Conservation (phyloP, 2,888 invertebrate species). For the Eristalis tenax region DNA sequence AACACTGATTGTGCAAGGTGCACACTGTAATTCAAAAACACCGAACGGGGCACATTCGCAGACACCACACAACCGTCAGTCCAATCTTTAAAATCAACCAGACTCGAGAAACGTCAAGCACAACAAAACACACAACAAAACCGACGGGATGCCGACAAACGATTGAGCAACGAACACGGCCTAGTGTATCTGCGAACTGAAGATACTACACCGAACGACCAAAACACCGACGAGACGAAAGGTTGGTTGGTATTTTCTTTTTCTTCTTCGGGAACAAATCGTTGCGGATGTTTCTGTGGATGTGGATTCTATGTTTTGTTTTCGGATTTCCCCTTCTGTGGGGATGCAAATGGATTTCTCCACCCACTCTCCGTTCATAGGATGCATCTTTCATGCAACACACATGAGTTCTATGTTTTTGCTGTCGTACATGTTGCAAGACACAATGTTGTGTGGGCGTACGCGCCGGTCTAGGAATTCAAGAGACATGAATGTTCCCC, state of each 20-base stretch:
- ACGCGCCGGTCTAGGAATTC: constrained; percentile 30
- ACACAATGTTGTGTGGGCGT: constrained; percentile 13
- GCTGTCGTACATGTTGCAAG: background rate
- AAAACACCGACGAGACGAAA: constrained; percentile 51
- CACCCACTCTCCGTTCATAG: background rate
- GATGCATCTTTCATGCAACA: background rate
- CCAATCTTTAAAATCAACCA: constrained; percentile 29
- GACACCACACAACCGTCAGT: constrained; percentile 14
- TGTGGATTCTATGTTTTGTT: constrained; percentile 64
- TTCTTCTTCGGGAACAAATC: constrained; percentile 33
- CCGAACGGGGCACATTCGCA: constrained; percentile 10
- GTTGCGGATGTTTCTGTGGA: constrained; percentile 46
- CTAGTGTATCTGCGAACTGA: constrained; percentile 62
- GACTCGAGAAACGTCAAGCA: background rate
- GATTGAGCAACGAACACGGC: constrained; percentile 64
- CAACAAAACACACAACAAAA: constrained; percentile 49
- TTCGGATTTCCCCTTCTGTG: constrained; percentile 6
- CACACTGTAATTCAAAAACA: constrained; percentile 4
- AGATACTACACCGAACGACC: constrained; percentile 41
- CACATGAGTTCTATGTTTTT: background rate
- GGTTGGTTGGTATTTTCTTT: background rate
- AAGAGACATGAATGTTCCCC: constrained; percentile 19
- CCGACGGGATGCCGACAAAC: constrained; percentile 56
- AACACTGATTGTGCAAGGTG: constrained; percentile 42
- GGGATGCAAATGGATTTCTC: constrained; percentile 31